Conservation (phyloP, 2,797 vertebrate genomes). For the Siniperca obscura region DNA sequence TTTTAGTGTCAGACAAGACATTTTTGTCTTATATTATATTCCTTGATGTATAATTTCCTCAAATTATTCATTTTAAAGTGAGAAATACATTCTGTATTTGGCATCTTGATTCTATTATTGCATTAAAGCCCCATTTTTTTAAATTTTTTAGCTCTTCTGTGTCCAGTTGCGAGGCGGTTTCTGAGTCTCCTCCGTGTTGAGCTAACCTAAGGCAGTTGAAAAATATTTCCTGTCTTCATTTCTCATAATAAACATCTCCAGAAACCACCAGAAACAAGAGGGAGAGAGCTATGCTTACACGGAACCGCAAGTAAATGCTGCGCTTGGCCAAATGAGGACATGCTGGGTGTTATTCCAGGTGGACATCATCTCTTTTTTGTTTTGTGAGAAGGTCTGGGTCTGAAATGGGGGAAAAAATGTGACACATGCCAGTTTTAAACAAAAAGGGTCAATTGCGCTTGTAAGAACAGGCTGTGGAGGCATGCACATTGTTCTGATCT, state of each 20-base stretch:
- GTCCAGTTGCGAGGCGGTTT: slow-evolving; percentile 49
- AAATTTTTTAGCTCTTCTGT: slow-evolving; percentile 63
- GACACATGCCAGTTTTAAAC: slow-evolving; percentile 66
- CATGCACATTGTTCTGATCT: slow-evolving; percentile 67
- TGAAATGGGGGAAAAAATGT: slow-evolving; percentile 57
- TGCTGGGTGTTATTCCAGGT: slow-evolving; percentile 76
- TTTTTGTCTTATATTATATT: slow-evolving; percentile 41
- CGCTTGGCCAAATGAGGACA: slow-evolving; percentile 71
- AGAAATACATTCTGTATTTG: slow-evolving; percentile 43
- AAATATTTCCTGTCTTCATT: slow-evolving; percentile 83
- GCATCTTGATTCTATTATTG: slow-evolving; percentile 57
- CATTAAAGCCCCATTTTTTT: slow-evolving; percentile 47
- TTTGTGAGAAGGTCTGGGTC: slow-evolving; percentile 47
- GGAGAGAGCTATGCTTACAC: slow-evolving; percentile 57
- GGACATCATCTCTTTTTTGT: slow-evolving; percentile 72
- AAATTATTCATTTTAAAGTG: slow-evolving; percentile 51
- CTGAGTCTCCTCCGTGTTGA: slow-evolving; percentile 58
- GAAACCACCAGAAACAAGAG: slow-evolving; percentile 72
- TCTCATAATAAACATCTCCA: slow-evolving; percentile 76
- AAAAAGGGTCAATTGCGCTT: slow-evolving; percentile 69
- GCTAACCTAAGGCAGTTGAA: slow-evolving; percentile 71
- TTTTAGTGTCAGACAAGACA: slow-evolving; percentile 49
- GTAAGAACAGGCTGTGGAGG: slow-evolving; percentile 61
- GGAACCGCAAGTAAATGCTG: slow-evolving; percentile 70
- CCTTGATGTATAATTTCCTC: slow-evolving; percentile 67